Evolutionary conservation across 2,888 invertebrate genomes (phyloP), one percentile per base, ranked within the genome.

Genomic region (Luperina nickerlii): DNA sequence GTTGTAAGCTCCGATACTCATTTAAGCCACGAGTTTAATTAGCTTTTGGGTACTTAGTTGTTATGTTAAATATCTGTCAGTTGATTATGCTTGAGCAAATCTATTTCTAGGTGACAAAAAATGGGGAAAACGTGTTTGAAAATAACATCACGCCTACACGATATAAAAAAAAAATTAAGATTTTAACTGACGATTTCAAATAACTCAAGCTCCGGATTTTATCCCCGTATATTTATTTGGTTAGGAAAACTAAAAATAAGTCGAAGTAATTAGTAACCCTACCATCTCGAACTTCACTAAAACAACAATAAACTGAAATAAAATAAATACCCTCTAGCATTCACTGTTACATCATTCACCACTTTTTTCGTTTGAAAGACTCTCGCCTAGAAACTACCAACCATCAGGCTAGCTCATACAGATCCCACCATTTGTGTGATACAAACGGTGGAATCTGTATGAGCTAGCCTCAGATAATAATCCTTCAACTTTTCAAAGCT

Each of bases 401-500:
- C 20, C 8, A 57, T 24, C 9, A 24, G 3, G 4, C 9, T 24
- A 24, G 24, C 57, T 57, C 9, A 57, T 24, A 24, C 24, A 24
- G 24, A 57, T 57, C 24, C 57, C 57, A 24, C 1, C 9, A 9
- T 57, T 24, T 24, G 24, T n/a, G n/a, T n/a, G n/a, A n/a, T n/a
- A n/a, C n/a, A n/a, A n/a, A n/a, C n/a, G n/a, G n/a, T n/a, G n/a
- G n/a, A n/a, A n/a, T n/a, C n/a, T n/a, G n/a, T n/a, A n/a, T n/a
- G n/a, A n/a, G n/a, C n/a, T n/a, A n/a, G n/a, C n/a, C n/a, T 62
- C 24, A 32, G 24, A 71, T 70, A 38, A 27, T 65, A 54, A 74
- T 67, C 3, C 67, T 32, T 42, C 2, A 57, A 63, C 42, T 71
- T 63, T 60, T 42, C 63, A 79, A 78, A 48, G 27, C 57, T 32